Conservation (phyloP, 1,140 invertebrate species). For the Euura lappo region DNA sequence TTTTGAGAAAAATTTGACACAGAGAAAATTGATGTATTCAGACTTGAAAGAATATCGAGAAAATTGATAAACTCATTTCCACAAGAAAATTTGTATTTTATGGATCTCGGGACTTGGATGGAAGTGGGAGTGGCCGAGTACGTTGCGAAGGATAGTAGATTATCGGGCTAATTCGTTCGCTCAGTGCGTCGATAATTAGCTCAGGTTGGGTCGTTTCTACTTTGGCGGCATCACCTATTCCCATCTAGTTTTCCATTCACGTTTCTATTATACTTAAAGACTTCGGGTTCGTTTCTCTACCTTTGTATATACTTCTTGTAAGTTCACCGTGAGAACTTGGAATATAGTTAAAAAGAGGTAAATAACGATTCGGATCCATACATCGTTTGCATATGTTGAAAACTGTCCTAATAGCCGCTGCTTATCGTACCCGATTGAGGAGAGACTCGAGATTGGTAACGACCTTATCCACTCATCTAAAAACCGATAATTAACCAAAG, state of each 20-base stretch:
- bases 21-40: too few relatives aligned
- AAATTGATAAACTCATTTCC: too few relatives aligned
- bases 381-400: not conserved
- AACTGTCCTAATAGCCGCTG: conserved; percentile 4
- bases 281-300: too few relatives aligned
- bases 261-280: not conserved
- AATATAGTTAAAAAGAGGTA: too few relatives aligned
- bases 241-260: not conserved
- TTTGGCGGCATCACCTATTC: not conserved
- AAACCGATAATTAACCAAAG: not conserved
- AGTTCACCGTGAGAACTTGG: too few relatives aligned
- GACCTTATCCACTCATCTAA: not conserved
- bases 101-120: too few relatives aligned
- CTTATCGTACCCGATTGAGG: not conserved
- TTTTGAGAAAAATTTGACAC: too few relatives aligned
- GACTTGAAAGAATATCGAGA: too few relatives aligned
- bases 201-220: not conserved
- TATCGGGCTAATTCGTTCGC: not conserved
- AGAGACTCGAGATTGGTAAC: not conserved
- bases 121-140: not conserved
- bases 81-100: too few relatives aligned
- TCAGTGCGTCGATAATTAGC: conserved; percentile 1
- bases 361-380: conserved; percentile 1
- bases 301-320: too few relatives aligned
- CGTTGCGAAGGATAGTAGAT: not conserved